A percentile compares a stretch with the other conserved stretches of the same genome.
phyloP scores from a whole-genome alignment of 2,888 invertebrate species.

The Platynereis dumerilii region DNA sequence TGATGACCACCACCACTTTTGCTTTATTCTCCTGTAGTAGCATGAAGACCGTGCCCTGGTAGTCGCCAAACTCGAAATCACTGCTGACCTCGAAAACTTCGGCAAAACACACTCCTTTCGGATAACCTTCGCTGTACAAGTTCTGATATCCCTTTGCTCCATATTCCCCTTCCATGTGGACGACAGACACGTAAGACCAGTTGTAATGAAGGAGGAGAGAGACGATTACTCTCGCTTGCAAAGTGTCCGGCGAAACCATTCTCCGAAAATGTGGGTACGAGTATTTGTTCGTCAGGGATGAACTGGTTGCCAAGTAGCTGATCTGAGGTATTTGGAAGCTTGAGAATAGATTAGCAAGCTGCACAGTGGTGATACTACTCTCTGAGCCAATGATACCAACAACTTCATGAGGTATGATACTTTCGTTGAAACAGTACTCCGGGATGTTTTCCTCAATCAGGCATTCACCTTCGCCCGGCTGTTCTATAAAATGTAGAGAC shows the following conservation, averaged over 20 bases:
- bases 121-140: slow-evolving; percentile 5
- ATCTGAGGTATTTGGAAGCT: slow-evolving; percentile 39
- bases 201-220: slow-evolving; percentile 35
- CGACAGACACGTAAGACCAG: slow-evolving; percentile 41
- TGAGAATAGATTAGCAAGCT: slow-evolving; percentile 39
- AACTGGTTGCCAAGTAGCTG: slow-evolving; percentile 41
- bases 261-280: slow-evolving; percentile 39
- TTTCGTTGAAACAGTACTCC: slow-evolving; percentile 7
- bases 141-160: slow-evolving; percentile 31
- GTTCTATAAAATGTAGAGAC: slow-evolving; percentile 21
- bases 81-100: background rate
- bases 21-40: slow-evolving; percentile 24
- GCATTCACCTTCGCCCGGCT: background rate
- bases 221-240: slow-evolving; percentile 38
- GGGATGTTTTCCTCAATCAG: background rate
- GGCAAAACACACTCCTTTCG: slow-evolving; percentile 34
- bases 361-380: slow-evolving; percentile 37
- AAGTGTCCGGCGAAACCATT: slow-evolving; percentile 38
- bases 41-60: background rate
- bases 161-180: slow-evolving; percentile 40
- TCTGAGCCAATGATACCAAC: slow-evolving; percentile 42
- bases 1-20: slow-evolving; percentile 36
- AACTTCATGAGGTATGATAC: slow-evolving; percentile 29
- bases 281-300: slow-evolving; percentile 34
- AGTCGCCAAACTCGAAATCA: background rate